phyloP scores from a whole-genome alignment of 2,113 vertebrate species.

The Mirza zaza region DNA sequence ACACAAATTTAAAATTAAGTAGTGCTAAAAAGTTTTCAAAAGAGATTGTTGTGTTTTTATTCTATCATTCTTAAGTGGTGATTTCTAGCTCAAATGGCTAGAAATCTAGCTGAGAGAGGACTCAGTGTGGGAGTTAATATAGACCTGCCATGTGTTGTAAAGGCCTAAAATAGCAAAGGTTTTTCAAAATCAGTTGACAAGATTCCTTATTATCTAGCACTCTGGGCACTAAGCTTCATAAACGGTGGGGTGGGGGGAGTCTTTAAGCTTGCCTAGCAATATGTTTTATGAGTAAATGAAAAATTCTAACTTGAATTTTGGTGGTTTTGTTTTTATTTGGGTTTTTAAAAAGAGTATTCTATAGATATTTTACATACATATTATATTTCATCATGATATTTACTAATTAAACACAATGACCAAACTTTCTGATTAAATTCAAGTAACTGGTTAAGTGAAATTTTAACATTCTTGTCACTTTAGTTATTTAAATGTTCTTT shows the following conservation, averaged over 20 bases:
- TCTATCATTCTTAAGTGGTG: background rate
- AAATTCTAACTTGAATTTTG: conserved; percentile 26
- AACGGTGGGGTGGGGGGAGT: background rate
- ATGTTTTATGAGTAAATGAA: conserved; percentile 1
- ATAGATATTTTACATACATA: background rate
- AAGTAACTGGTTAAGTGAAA: conserved; percentile 17
- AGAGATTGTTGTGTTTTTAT: background rate
- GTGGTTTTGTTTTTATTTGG: conserved; percentile 7
- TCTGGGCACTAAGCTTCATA: background rate
- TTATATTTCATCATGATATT: conserved; percentile 10
- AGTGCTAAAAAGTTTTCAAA: background rate
- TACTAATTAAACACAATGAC: background rate
- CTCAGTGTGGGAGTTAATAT: background rate
- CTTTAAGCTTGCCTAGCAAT: background rate
- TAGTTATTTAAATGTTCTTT: background rate
- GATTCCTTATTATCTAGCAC: background rate
- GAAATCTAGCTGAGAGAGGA: background rate
- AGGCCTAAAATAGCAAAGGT: background rate
- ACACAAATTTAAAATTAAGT: background rate
- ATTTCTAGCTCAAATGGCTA: background rate
- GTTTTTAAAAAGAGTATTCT: background rate
- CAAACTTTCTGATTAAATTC: conserved; percentile 11
- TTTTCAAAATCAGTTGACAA: conserved; percentile 26
- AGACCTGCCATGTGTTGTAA: conserved; percentile 29
- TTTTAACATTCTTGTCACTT: conserved; percentile 26